Evolutionary conservation across 1,140 invertebrate species (phyloP), one percentile per base, ranked within the genome.

Genomic region (Leptinotarsa defecta): DNA sequence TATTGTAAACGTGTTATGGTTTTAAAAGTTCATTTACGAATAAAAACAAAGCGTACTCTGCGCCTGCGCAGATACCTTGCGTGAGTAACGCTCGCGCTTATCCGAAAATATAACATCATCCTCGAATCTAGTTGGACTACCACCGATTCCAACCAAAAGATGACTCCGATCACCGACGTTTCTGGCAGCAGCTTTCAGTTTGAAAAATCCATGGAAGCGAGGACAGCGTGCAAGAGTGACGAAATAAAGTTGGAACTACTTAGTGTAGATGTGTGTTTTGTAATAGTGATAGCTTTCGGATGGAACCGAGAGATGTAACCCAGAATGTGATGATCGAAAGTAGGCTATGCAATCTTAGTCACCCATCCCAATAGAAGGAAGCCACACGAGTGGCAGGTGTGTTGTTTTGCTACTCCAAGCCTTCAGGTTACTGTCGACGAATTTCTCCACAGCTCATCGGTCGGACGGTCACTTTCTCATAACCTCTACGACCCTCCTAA

Each of bases 331-430:
- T 71, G 71, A 74, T 78, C 77, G 73, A 71, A 75, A 74, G 72
- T 77, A 76, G 75, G 72, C 68, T 77, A 78, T 73, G 67, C 73
- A 80, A 80, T 80, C 76, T 73, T 79, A 80, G 80, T 78, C 77
- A 75, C 78, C 78, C 74, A 57, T 57, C 52, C 52, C 52, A 57
- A 57, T 65, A 49, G 49, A 68, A 69, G 48, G 68, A 48, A 73
- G 71, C 70, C 62, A 77, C 63, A 34, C 49, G 71, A 69, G 34
- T 70, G 75, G 71, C 73, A 73, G 69, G 70, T 67, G 15, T 68
- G 71, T 48, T 74, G 61, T 48, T 57, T 57, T 4, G 15, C 52
- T 57, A 57, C 52, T 57, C 52, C n/a, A 13, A 19, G 52, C 13
- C 15, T 57, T 19, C 52, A 57, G 52, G 8, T 57, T 57, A 57